phyloP scores from a whole-genome alignment of 1,140 invertebrate species.

The Triops cancriformis region DNA sequence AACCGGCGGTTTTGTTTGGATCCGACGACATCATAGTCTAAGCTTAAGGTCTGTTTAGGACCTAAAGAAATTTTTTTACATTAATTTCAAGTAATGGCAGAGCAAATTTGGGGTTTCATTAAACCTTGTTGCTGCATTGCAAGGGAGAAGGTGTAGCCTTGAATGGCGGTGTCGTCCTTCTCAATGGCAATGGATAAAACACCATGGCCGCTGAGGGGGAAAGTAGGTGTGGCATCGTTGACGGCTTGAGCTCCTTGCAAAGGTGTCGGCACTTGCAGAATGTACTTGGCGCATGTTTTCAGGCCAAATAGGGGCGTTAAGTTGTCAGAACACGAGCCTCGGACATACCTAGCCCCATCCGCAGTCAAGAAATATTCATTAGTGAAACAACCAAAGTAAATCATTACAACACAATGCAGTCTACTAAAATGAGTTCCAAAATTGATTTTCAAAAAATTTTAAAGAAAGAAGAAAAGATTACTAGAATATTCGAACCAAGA shows the following conservation, averaged over 20 bases:
- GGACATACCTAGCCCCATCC: slow-evolving; percentile 16
- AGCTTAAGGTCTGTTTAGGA: slow-evolving; percentile 43
- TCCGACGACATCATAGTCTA: slow-evolving; percentile 59
- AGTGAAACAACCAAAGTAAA: too few species aligned
- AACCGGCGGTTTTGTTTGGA: slow-evolving; percentile 52
- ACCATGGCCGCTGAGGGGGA: slow-evolving; percentile 54
- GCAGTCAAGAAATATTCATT: not conserved
- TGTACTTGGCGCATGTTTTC: slow-evolving; percentile 53
- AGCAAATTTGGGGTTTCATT: not conserved
- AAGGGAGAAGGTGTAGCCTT: slow-evolving; percentile 52
- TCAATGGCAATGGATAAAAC: slow-evolving; percentile 51
- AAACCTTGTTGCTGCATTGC: slow-evolving; percentile 27
- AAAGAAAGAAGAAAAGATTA: not conserved
- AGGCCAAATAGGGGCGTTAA: slow-evolving; percentile 53
- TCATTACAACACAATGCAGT: too few species aligned
- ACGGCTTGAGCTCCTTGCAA: slow-evolving; percentile 15
- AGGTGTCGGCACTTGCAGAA: slow-evolving; percentile 22
- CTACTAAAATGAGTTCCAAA: too few species aligned
- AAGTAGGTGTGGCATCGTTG: slow-evolving; percentile 43
- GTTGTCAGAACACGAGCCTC: slow-evolving; percentile 24
- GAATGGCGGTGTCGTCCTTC: slow-evolving; percentile 51
- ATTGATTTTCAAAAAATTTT: not conserved
- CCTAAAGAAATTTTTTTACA: slow-evolving; percentile 9
- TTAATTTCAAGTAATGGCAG: slow-evolving; percentile 22
- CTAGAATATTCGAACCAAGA: not conserved